Percentiles rank a stretch among this genome's conserved stretches.
Evolutionary conservation across 2,888 invertebrate genomes (phyloP).

Genomic region (Dichetophora obliterata): DNA sequence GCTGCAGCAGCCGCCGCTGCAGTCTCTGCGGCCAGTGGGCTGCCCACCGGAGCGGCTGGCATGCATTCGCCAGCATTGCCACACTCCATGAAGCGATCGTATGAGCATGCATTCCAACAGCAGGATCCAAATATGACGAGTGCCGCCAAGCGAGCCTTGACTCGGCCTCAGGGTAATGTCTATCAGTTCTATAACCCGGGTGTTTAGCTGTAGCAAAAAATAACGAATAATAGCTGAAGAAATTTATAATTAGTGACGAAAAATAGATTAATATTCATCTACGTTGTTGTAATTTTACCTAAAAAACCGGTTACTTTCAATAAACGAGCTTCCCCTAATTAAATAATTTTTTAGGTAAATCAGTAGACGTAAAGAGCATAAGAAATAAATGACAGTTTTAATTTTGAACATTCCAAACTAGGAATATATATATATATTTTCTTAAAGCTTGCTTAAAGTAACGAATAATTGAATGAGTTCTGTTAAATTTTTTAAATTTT

Average conservation of each 20-base stretch:
- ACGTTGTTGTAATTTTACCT: too few relatives aligned
- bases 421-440: too few relatives aligned
- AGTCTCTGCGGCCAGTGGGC: slow-evolving; percentile 43
- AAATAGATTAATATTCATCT: too few relatives aligned
- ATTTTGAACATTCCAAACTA: too few relatives aligned
- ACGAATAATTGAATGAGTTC: too few relatives aligned
- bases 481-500: too few relatives aligned
- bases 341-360: too few relatives aligned
- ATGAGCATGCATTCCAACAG: slow-evolving; percentile 80
- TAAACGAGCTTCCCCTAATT: too few relatives aligned
- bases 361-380: too few relatives aligned
- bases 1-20: slow-evolving; percentile 60
- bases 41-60: slow-evolving; percentile 50
- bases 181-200: slow-evolving; percentile 65
- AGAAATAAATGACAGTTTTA: too few relatives aligned
- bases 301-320: too few relatives aligned
- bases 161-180: slow-evolving; percentile 59
- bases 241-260: not conserved
- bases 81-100: slow-evolving; percentile 76
- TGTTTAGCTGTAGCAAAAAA: slow-evolving; percentile 50
- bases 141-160: slow-evolving; percentile 66
- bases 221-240: not conserved
- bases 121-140: slow-evolving; percentile 62
- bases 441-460: too few relatives aligned
- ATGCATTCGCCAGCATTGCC: slow-evolving; percentile 49